Evolutionary conservation across 1,140 invertebrate genomes (phyloP), one percentile per base, ranked within the genome.

Genomic region (Zeugodacus cucurbitae): DNA sequence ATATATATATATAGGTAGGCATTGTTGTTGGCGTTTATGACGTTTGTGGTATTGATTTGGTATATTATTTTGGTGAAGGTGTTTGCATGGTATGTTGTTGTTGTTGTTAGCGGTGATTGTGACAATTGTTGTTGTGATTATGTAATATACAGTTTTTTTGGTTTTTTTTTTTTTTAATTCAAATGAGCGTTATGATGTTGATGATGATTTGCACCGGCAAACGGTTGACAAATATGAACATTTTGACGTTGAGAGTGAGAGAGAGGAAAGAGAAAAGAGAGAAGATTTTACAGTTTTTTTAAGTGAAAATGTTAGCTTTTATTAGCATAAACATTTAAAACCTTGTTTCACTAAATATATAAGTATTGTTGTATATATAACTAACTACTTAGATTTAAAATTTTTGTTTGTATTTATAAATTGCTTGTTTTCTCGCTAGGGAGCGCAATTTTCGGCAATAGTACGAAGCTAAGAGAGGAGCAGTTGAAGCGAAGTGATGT

Each of bases 271-370:
- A 41, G 34, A 62, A 87, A 62, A 87, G 85, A 87, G 32, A 87
- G 85, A 87, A 62, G 58, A 82, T 82, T 82, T 82, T 82, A 82
- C 74, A 82, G 41, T 82, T 48, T 82, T 44, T 78, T 82, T 82
- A n/a, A 44, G 74, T 82, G 74, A 82, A 82, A 82, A 82, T 82
- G 11, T 41, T 48, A 82, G 26, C 74, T 48, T 82, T 82, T 26
- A n/a, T 82, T 82, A 48, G n/a, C 74, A 82, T 8, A 82, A 37
- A 82, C 74, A 82, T 34, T 82, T 29, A 74, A 74, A 22, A 48
- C 44, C 22, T 82, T 48, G 20, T 2, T 82, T 62, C 58, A 62
- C 58, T 62, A 62, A 62, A 26, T n/a, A 26, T 8, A 11, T 62
- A 48, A 48, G n/a, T 82, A 26, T 26, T 26, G 48, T 41, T 37